Conservation (phyloP, 1,140 invertebrate genomes). For the Leptinotarsa lineolata region DNA sequence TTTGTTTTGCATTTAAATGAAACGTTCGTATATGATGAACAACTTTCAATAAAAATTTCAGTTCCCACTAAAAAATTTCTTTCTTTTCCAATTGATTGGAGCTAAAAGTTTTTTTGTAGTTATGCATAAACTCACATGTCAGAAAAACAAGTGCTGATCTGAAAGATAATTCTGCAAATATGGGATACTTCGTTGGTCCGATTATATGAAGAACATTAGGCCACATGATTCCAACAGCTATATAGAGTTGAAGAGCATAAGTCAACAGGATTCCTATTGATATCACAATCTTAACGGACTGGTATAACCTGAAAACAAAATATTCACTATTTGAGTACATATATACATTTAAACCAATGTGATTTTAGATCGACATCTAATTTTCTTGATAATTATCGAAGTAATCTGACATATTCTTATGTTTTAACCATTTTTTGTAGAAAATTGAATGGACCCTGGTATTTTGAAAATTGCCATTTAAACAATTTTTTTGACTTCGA, state of each 20-base stretch:
- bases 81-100: too few species aligned
- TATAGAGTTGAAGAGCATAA: conserved; percentile 87
- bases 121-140: conserved; percentile 70
- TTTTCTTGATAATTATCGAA: too few species aligned
- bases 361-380: background rate
- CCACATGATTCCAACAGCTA: conserved; percentile 73
- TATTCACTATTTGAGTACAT: background rate
- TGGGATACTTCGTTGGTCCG: conserved; percentile 61
- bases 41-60: too few species aligned
- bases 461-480: too few species aligned
- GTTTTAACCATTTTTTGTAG: too few species aligned
- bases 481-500: too few species aligned
- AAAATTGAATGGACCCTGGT: too few species aligned
- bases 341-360: background rate
- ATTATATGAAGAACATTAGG: conserved; percentile 58
- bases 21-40: too few species aligned
- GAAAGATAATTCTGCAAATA: conserved; percentile 65
- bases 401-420: too few species aligned
- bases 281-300: conserved; percentile 69
- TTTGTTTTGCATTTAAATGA: too few species aligned
- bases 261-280: conserved; percentile 76
- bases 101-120: too few species aligned
- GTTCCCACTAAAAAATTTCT: too few species aligned
- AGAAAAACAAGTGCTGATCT: conserved; percentile 68
- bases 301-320: conserved; percentile 59